phyloP scores from a whole-genome alignment of 2,888 invertebrate genomes.

The Ectemnius continuus region DNA sequence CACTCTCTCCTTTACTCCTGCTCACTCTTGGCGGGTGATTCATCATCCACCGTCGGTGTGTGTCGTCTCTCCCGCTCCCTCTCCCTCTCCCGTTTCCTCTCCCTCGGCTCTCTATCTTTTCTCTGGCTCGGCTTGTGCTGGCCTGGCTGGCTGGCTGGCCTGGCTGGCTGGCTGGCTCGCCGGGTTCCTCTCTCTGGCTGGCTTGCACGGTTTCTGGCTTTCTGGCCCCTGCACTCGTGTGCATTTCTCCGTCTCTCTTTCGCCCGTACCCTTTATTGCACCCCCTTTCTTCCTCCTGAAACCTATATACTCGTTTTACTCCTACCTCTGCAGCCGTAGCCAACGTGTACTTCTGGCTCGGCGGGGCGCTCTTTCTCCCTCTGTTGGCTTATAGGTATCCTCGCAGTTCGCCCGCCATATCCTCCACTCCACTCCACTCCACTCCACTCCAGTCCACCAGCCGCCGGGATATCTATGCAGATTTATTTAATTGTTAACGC shows the following conservation, averaged over 20 bases:
- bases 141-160: slow-evolving; percentile 39
- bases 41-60: slow-evolving; percentile 65
- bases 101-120: slow-evolving; percentile 63
- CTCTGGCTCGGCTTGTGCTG: slow-evolving; percentile 36
- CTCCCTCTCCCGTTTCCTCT: too few relatives aligned
- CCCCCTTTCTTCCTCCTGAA: slow-evolving; percentile 43
- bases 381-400: slow-evolving; percentile 49
- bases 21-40: slow-evolving; percentile 67
- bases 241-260: slow-evolving; percentile 20
- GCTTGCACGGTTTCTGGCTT: slow-evolving; percentile 35
- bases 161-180: slow-evolving; percentile 36
- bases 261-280: slow-evolving; percentile 8
- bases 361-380: slow-evolving; percentile 61
- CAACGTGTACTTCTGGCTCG: slow-evolving; percentile 63
- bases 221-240: slow-evolving; percentile 49
- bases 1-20: slow-evolving; percentile 53
- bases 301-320: slow-evolving; percentile 63
- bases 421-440: slow-evolving; percentile 36
- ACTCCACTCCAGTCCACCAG: slow-evolving; percentile 31
- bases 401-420: slow-evolving; percentile 40
- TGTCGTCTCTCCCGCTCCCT: too few relatives aligned
- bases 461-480: slow-evolving; percentile 20
- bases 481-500: slow-evolving; percentile 27
- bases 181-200: slow-evolving; percentile 37
- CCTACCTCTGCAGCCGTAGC: slow-evolving; percentile 63